A percentile compares a stretch with the other conserved stretches of the same genome.
Evolutionary conservation across 2,113 vertebrate genomes (phyloP).

Genomic region (Cheilinus undulatus): DNA sequence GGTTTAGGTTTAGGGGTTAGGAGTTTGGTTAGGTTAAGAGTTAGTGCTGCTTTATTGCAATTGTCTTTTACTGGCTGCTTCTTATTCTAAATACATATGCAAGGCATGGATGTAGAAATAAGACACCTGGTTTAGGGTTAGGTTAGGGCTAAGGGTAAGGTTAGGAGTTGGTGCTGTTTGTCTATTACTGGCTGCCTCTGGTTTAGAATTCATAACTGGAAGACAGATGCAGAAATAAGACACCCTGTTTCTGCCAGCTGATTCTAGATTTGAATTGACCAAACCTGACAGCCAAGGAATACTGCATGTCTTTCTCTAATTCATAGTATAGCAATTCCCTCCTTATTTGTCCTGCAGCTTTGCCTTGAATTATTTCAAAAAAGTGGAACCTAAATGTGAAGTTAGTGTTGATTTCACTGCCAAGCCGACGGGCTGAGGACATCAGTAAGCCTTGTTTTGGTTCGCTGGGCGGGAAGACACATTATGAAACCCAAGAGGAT

Average conservation of each 20-base stretch:
- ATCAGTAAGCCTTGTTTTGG: conserved; percentile 55
- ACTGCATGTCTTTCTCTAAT: not conserved
- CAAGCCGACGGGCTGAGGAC: conserved; percentile 29
- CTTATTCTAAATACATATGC: no score
- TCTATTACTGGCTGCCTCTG: conserved; percentile 69
- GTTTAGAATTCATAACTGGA: conserved; percentile 31
- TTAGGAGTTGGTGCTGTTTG: no score
- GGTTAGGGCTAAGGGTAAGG: no score
- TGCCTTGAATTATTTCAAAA: not conserved
- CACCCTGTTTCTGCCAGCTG: conserved; percentile 18
- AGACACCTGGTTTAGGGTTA: no score
- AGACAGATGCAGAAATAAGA: not conserved
- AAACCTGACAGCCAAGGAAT: not conserved
- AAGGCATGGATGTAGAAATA: no score
- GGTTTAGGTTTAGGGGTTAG: no score
- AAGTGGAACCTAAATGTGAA: conserved; percentile 17
- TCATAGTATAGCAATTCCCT: not conserved
- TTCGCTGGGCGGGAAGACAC: conserved; percentile 47
- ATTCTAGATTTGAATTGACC: conserved; percentile 2
- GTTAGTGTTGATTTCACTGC: conserved; percentile 21
- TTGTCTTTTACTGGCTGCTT: no score
- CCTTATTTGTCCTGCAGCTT: not conserved
- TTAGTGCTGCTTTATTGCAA: no score
- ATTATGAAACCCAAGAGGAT: conserved; percentile 40
- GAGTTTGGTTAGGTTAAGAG: no score